These are phyloP conservation scores for Ypsolopha scabrella DNA, from an alignment of 2,888 invertebrate species.

Conservation along the genomic window DNA sequence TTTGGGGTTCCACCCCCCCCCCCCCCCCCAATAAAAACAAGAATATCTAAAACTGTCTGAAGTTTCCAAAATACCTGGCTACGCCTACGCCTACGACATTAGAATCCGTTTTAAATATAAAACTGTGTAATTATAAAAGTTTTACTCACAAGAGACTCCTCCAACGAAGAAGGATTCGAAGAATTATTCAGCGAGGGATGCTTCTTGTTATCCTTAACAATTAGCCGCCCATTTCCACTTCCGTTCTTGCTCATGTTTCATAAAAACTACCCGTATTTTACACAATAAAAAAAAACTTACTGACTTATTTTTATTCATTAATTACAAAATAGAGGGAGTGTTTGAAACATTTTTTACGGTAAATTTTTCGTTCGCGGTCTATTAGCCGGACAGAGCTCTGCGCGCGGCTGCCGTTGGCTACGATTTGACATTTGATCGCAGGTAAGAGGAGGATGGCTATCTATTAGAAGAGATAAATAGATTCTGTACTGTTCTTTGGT, in stretches of 20 bases:
- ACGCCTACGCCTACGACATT: no score
- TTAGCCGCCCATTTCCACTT: neutral
- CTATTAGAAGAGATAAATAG: constrained; percentile 21
- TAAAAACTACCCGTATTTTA: neutral
- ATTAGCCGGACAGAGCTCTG: neutral
- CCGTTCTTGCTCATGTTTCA: neutral
- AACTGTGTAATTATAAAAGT: constrained; percentile 5
- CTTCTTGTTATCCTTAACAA: neutral
- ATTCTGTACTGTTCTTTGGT: constrained; percentile 9
- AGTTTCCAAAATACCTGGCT: no score
- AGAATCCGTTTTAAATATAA: constrained; percentile 1
- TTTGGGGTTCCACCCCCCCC: no score
- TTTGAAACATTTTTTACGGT: neutral
- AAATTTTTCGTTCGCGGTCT: neutral
- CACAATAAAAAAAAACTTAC: neutral
- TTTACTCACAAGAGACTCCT: constrained; percentile 24
- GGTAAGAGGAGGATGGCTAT: constrained; percentile 25
- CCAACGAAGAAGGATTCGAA: constrained; percentile 18
- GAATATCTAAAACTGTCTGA: no score
- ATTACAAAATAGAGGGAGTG: neutral
- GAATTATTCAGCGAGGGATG: constrained; percentile 20
- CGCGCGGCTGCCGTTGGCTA: constrained; percentile 26
- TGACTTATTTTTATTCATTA: neutral
- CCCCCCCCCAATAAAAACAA: no score
- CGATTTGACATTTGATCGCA: constrained; percentile 26